A percentile compares a stretch with the other conserved stretches of the same genome.
phyloP scores from a whole-genome alignment of 2,113 vertebrate species.

The Ivindomyrus marchei region DNA sequence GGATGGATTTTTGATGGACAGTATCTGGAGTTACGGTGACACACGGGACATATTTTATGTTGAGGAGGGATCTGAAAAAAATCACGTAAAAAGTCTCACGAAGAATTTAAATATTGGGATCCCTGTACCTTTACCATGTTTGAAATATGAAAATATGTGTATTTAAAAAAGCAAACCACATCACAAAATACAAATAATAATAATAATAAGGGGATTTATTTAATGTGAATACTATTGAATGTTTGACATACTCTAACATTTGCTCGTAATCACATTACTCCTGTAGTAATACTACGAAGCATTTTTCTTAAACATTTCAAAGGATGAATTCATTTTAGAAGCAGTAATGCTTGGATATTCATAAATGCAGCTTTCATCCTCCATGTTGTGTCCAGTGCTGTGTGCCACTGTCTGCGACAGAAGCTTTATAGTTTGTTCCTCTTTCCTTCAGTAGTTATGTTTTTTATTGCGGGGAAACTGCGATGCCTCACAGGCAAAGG shows the following conservation, averaged over 20 bases:
- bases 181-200: neutral
- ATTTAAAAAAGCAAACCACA: neutral
- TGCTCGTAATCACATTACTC: neutral
- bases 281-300: neutral
- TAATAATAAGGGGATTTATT: neutral
- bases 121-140: neutral
- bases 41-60: neutral
- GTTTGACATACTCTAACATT: neutral
- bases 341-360: neutral
- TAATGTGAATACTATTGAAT: neutral
- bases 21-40: neutral
- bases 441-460: slow-evolving; percentile 56
- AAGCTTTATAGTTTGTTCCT: slow-evolving; percentile 63
- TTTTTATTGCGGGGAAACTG: slow-evolving; percentile 54
- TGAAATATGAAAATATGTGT: neutral
- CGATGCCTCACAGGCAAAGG: slow-evolving; percentile 57
- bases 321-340: neutral
- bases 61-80: neutral
- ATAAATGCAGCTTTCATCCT: slow-evolving; percentile 32
- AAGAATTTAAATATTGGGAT: neutral
- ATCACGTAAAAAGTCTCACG: neutral
- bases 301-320: neutral
- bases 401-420: slow-evolving; percentile 41
- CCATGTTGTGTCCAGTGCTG: slow-evolving; percentile 32
- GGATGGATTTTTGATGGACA: neutral